phyloP scores from a whole-genome alignment of 35 echinoderm and acorn worm genomes.

The Patiria miniata region DNA sequence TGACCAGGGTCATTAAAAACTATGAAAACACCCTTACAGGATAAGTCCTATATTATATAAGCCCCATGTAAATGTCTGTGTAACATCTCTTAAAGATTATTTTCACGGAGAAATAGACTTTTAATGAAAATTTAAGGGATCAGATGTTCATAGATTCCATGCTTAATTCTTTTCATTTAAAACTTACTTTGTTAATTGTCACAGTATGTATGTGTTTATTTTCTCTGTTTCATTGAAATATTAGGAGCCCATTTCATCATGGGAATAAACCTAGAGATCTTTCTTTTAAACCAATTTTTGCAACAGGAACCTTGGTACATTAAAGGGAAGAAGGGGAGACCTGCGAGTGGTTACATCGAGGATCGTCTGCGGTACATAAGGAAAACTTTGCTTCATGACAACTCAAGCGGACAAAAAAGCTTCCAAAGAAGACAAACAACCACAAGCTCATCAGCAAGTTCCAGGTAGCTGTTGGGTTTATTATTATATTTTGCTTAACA shows the following conservation, averaged over 20 bases:
- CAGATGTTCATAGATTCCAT: no score
- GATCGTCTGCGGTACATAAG: background rate
- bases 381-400: constrained; percentile 12
- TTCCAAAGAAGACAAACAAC: background rate
- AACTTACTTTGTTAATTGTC: no score
- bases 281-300: background rate
- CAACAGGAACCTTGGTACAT: background rate
- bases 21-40: no score
- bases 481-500: no score
- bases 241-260: background rate
- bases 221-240: background rate
- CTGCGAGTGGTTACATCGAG: background rate
- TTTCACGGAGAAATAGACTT: no score
- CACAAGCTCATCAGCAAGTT: background rate
- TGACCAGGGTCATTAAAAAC: no score
- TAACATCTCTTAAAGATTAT: no score
- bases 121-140: no score
- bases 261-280: background rate
- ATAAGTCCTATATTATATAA: no score
- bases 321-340: constrained; percentile 11
- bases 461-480: background rate
- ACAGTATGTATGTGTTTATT: no score
- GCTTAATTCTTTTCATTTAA: no score
- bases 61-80: no score
- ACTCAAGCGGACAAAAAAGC: background rate